A percentile compares a stretch with the other conserved stretches of the same genome.
phyloP scores from a whole-genome alignment of 92 coral and sea anemone genomes.

The Phymanthus crucifer region DNA sequence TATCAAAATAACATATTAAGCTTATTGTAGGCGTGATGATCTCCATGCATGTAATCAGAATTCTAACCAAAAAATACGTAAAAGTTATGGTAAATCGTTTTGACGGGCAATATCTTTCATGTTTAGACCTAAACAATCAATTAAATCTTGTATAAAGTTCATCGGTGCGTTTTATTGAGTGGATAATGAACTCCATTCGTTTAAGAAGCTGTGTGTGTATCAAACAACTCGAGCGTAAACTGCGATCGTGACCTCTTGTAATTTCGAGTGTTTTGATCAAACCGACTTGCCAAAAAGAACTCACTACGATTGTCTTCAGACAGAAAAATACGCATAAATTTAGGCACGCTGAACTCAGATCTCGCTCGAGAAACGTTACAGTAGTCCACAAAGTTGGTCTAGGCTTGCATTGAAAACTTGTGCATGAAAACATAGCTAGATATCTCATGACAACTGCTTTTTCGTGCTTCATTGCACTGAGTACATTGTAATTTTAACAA shows the following conservation, averaged over 20 bases:
- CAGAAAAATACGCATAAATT: not conserved
- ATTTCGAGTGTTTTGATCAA: slow-evolving; percentile 7
- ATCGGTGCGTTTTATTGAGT: slow-evolving; percentile 22
- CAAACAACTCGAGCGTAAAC: slow-evolving; percentile 21
- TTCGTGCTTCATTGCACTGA: not conserved
- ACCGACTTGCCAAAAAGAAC: slow-evolving; percentile 5
- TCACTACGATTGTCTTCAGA: not conserved
- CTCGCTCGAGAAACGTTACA: not conserved
- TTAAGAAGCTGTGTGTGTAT: slow-evolving; percentile 8
- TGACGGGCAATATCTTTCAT: not conserved
- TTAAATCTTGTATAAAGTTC: not conserved
- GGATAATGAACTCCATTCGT: slow-evolving; percentile 2
- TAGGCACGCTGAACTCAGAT: not conserved
- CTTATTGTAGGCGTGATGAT: no score
- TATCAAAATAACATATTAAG: not conserved
- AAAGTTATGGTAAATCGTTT: not conserved
- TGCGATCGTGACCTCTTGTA: slow-evolving; percentile 19
- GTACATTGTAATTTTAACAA: not conserved
- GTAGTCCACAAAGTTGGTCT: not conserved
- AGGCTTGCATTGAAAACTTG: not conserved
- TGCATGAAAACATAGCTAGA: not conserved
- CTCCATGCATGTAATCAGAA: no score
- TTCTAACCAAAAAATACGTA: not conserved
- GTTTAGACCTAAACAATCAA: not conserved
- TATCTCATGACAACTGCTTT: not conserved